phyloP scores from a whole-genome alignment of 2,888 invertebrate species.

The Callosobruchus maculatus region DNA sequence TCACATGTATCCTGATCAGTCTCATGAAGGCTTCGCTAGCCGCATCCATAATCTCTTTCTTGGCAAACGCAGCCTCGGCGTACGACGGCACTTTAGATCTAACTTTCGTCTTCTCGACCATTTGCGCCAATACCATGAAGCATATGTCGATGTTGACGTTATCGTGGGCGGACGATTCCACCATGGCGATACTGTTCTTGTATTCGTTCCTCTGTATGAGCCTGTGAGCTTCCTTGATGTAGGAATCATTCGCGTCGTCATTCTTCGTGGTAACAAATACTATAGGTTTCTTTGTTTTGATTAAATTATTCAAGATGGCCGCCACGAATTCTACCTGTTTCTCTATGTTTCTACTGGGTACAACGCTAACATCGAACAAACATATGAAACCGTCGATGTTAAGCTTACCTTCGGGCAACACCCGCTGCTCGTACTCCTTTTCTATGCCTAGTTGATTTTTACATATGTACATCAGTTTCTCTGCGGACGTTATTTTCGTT shows the following conservation, averaged over 20 bases:
- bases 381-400: constrained; percentile 93
- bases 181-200: constrained; percentile 80
- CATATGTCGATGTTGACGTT: constrained; percentile 95
- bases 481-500: constrained; percentile 90
- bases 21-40: constrained; percentile 88
- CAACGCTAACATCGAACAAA: constrained; percentile 92
- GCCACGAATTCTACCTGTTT: constrained; percentile 86
- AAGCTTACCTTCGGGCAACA: constrained; percentile 88
- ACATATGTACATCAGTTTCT: constrained; percentile 98
- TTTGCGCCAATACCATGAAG: constrained; percentile 84
- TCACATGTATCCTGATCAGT: constrained; percentile 79
- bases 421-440: constrained; percentile 92
- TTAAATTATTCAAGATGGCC: constrained; percentile 77
- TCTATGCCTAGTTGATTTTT: constrained; percentile 98
- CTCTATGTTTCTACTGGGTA: constrained; percentile 86
- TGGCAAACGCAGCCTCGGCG: constrained; percentile 78
- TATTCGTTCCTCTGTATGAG: constrained; percentile 88
- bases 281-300: constrained; percentile 93
- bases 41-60: constrained; percentile 84
- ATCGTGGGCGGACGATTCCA: constrained; percentile 94
- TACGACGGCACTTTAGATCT: constrained; percentile 66
- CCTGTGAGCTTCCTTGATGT: constrained; percentile 84
- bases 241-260: constrained; percentile 86
- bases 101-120: constrained; percentile 86
- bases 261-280: constrained; percentile 94